These are phyloP conservation scores for Oenanthe melanoleuca DNA, from an alignment of 2,113 vertebrate genomes.

Conservation along the genomic window DNA sequence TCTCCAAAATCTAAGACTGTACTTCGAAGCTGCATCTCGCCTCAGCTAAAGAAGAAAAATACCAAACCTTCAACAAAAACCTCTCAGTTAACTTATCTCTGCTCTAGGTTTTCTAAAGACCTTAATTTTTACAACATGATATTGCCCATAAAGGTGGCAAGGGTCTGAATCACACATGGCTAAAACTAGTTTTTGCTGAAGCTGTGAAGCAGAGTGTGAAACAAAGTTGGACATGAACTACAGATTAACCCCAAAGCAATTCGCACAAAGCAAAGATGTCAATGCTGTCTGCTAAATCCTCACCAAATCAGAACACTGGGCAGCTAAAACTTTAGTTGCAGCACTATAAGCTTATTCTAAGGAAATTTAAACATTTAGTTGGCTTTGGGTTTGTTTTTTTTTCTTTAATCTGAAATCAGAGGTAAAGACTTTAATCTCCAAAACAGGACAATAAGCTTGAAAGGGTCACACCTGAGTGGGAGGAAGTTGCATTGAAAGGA, in stretches of 20 bases:
- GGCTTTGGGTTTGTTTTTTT: rapidly evolving
- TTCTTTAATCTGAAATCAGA: neutral
- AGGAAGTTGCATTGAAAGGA: neutral
- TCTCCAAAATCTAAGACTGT: neutral
- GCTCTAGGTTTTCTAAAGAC: neutral
- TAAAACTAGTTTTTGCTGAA: neutral
- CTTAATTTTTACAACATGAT: neutral
- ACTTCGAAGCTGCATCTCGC: neutral
- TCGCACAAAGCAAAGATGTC: neutral
- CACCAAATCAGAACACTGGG: neutral
- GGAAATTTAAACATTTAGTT: neutral
- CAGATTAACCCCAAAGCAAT: neutral
- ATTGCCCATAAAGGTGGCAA: neutral
- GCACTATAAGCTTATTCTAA: neutral
- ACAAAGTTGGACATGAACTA: neutral
- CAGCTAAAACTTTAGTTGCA: neutral
- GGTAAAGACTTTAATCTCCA: neutral
- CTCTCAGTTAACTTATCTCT: neutral
- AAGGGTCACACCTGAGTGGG: neutral
- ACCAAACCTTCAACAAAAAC: neutral
- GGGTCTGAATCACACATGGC: neutral
- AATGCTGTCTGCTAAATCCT: neutral
- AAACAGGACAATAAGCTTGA: neutral
- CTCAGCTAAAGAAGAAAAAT: neutral
- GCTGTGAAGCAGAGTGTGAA: neutral